Evolutionary conservation across 2,888 invertebrate species (phyloP).

Genomic region (Marasmarcha lunaedactyla): DNA sequence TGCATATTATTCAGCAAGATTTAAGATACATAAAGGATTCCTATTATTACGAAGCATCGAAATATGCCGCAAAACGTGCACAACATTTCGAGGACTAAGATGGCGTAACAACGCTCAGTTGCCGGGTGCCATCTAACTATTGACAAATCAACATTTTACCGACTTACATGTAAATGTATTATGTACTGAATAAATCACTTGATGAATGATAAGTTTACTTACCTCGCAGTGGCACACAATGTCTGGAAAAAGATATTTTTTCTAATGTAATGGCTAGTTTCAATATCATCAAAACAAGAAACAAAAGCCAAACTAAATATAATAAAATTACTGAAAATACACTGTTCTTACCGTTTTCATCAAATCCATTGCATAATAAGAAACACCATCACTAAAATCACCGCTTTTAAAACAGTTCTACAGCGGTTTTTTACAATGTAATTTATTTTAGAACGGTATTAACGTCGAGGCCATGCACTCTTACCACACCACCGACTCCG

Average conservation of each 20-base stretch:
- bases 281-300: conserved; percentile 71
- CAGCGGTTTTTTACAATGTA: conserved; percentile 28
- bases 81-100: conserved; percentile 65
- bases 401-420: conserved; percentile 14
- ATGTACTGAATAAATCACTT: conserved; percentile 46
- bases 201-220: conserved; percentile 55
- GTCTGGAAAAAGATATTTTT: conserved; percentile 71
- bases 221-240: conserved; percentile 67
- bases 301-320: conserved; percentile 67
- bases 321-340: conserved; percentile 35
- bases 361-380: conserved; percentile 71
- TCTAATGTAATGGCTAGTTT: conserved; percentile 71
- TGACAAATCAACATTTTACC: conserved; percentile 60
- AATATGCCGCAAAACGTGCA: conserved; percentile 57
- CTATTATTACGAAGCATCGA: too few species aligned
- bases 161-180: conserved; percentile 37
- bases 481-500: conserved; percentile 46
- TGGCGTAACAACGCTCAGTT: conserved; percentile 70
- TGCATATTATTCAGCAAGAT: too few species aligned
- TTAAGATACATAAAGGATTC: too few species aligned
- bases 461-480: conserved; percentile 61
- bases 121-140: conserved; percentile 63
- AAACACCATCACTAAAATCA: conserved; percentile 67
- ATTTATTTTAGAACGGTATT: conserved; percentile 48
- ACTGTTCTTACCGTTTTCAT: conserved; percentile 67